Evolutionary conservation across 2,888 invertebrate species (phyloP).

Genomic region (Plusia festucae): DNA sequence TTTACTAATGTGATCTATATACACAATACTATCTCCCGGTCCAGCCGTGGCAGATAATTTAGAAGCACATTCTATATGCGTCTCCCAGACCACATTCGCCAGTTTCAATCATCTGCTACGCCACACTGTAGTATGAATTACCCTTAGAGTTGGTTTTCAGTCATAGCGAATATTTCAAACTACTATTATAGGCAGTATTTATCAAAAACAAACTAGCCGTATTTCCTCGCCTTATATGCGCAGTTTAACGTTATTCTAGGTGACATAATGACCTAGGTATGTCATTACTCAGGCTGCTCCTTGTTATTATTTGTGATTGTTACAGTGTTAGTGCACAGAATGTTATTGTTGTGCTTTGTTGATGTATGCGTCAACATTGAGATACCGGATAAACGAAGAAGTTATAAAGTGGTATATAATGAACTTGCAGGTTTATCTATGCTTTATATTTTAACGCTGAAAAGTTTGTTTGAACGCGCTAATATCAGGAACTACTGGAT

Average conservation of each 20-base stretch:
- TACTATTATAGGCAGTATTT: neutral
- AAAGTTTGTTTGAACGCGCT: no score
- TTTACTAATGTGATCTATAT: no score
- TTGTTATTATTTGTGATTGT: slow-evolving; percentile 27
- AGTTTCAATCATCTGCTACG: no score
- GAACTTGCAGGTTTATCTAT: no score
- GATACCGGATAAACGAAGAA: neutral
- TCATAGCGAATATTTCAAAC: neutral
- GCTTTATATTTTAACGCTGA: no score
- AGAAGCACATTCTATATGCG: no score
- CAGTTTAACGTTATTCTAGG: neutral
- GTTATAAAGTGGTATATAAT: neutral
- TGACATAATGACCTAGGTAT: neutral
- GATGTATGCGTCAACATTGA: slow-evolving; percentile 3
- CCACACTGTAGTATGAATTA: neutral
- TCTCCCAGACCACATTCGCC: no score
- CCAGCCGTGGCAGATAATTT: no score
- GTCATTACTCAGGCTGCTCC: neutral
- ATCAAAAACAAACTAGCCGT: neutral
- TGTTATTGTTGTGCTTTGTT: slow-evolving; percentile 7
- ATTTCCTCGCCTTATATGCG: neutral
- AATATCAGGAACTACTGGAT: no score
- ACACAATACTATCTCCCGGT: no score
- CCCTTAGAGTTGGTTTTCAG: neutral
- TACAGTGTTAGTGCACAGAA: no score